Conservation (phyloP, 2,113 vertebrate genomes). For the Prunella himalayana region DNA sequence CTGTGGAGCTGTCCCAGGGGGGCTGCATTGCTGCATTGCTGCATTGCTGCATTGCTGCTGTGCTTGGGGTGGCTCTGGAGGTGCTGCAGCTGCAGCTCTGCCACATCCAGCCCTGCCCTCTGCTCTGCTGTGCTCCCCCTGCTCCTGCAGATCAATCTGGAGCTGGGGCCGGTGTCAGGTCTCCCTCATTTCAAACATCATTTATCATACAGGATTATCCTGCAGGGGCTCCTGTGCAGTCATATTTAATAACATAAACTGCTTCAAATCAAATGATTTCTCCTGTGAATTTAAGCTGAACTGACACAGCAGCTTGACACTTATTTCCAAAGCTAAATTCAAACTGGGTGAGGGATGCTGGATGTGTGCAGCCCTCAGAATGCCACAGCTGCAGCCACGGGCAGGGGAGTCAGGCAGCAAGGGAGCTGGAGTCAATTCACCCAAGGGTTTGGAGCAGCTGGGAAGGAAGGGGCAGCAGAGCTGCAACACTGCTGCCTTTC, state of each 20-base stretch:
- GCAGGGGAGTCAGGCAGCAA: fast-evolving
- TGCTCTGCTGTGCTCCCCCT: background rate
- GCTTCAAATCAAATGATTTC: background rate
- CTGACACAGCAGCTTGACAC: background rate
- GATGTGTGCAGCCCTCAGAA: background rate
- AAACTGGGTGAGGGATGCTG: background rate
- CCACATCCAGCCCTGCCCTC: background rate
- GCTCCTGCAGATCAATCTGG: background rate
- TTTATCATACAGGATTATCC: background rate
- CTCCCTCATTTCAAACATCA: constrained; percentile 5
- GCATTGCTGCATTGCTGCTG: background rate
- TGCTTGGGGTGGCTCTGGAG: fast-evolving
- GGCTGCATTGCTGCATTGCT: fast-evolving
- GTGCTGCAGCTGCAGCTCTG: background rate
- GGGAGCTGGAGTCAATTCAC: fast-evolving
- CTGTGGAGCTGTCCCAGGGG: too few relatives aligned
- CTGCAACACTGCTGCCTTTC: background rate
- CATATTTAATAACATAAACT: background rate
- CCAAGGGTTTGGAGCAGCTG: fast-evolving
- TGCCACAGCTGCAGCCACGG: fast-evolving
- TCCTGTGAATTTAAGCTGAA: background rate
- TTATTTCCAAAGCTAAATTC: background rate
- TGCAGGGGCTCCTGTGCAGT: background rate
- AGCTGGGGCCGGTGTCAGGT: background rate
- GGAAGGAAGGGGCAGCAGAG: background rate